Percentiles rank a stretch among this genome's conserved stretches.
Conservation (phyloP, 2,113 vertebrate genomes). For the Cervus canadensis region DNA sequence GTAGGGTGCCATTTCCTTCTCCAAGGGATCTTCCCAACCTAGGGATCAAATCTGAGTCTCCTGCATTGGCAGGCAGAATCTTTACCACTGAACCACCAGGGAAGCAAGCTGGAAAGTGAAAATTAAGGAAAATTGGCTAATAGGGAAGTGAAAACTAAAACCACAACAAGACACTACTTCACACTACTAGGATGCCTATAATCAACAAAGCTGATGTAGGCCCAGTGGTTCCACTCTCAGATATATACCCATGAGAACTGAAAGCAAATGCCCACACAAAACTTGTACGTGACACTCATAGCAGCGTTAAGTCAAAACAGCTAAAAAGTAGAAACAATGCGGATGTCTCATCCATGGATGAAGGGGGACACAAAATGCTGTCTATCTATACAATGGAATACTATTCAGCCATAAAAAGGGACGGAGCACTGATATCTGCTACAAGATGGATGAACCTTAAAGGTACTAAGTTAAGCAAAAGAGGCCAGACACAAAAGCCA, state of each 20-base stretch:
- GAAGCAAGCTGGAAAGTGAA: not conserved
- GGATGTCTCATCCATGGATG: fast-evolving
- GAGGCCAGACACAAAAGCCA: not conserved
- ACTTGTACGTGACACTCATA: not conserved
- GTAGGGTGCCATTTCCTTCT: not conserved
- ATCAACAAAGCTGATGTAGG: fast-evolving
- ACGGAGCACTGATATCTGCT: fast-evolving
- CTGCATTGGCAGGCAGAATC: not conserved
- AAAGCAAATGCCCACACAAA: not conserved
- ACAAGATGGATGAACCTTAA: not conserved
- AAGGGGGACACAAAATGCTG: not conserved
- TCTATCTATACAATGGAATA: not conserved
- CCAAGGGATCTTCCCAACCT: not conserved
- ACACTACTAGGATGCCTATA: not conserved
- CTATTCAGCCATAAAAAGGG: too few species aligned
- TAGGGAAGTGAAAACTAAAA: not conserved
- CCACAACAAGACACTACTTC: not conserved
- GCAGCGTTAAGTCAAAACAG: not conserved
- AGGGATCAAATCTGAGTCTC: not conserved
- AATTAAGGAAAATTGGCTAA: not conserved
- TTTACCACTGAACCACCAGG: not conserved
- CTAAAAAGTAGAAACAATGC: not conserved
- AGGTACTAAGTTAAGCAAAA: fast-evolving
- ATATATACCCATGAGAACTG: not conserved
- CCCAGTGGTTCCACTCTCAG: not conserved